Percentiles rank a stretch among this genome's conserved stretches.
These are phyloP conservation scores for Leptopilina drosophilae DNA, from an alignment of 2,888 invertebrate species.

Conservation along the genomic window DNA sequence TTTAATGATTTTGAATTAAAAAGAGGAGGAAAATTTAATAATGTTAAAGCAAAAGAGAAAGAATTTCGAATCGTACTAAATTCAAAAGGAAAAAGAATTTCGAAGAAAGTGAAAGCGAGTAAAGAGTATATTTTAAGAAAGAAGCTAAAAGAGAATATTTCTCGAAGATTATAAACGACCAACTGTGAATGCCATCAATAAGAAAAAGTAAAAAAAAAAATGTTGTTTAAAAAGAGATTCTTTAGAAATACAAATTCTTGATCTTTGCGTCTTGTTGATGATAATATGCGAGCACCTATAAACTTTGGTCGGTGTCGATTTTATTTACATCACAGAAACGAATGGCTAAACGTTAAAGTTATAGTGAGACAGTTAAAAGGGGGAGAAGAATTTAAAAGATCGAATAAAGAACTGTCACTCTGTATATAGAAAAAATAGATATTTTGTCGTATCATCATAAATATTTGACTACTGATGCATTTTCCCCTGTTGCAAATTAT, in stretches of 20 bases:
- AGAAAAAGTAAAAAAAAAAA: too few relatives aligned
- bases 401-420: slow-evolving; percentile 35
- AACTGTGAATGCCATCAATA: too few relatives aligned
- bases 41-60: too few relatives aligned
- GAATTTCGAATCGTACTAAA: too few relatives aligned
- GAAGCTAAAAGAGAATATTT: too few relatives aligned
- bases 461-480: slow-evolving; percentile 27
- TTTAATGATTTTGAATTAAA: too few relatives aligned
- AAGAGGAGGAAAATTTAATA: too few relatives aligned
- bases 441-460: slow-evolving; percentile 22
- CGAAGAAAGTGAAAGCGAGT: too few relatives aligned
- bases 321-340: slow-evolving; percentile 19
- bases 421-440: background rate
- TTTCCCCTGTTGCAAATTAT: slow-evolving; percentile 55
- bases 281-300: background rate
- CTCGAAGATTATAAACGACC: too few relatives aligned
- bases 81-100: too few relatives aligned
- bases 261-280: background rate
- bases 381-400: background rate
- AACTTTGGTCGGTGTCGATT: background rate
- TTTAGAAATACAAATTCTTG: background rate
- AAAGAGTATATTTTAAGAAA: too few relatives aligned
- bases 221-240: background rate
- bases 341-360: background rate
- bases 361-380: background rate